A percentile compares a stretch with the other conserved stretches of the same genome.
phyloP scores from a whole-genome alignment of 2,888 invertebrate species.

The Cosmopolites sordidus region DNA sequence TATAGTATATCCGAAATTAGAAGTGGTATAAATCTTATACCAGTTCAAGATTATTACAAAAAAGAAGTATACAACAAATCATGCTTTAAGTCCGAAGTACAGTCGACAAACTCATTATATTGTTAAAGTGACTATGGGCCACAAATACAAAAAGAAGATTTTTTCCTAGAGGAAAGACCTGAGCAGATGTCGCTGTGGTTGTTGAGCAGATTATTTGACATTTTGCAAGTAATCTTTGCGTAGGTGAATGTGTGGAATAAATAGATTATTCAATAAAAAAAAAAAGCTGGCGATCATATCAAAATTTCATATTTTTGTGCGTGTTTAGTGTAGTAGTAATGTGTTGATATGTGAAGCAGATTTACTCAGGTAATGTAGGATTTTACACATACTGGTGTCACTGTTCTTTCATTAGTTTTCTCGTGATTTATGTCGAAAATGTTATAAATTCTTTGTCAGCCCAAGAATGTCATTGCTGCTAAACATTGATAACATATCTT shows the following conservation, averaged over 20 bases:
- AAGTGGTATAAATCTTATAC: no score
- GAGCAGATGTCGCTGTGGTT: neutral
- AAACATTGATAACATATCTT: constrained; percentile 18
- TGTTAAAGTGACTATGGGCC: no score
- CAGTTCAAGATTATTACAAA: no score
- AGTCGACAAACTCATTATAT: no score
- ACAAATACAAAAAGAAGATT: no score
- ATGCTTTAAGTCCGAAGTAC: no score
- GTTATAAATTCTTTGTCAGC: constrained; percentile 36
- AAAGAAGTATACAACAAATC: no score
- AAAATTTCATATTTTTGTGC: neutral
- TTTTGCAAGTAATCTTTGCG: constrained; percentile 17
- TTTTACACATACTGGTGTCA: constrained; percentile 28
- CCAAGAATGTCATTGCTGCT: constrained; percentile 30
- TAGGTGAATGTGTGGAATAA: constrained; percentile 10
- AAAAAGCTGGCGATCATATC: neutral
- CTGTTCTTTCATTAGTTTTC: constrained; percentile 26
- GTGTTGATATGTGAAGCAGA: constrained; percentile 10
- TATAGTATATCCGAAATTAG: no score
- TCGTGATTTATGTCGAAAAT: constrained; percentile 30
- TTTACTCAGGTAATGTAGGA: constrained; percentile 22
- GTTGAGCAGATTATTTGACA: constrained; percentile 3
- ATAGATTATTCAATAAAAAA: constrained; percentile 7
- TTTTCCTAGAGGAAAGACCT: no score
- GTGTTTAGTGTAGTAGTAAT: neutral